phyloP scores from a whole-genome alignment of 2,888 invertebrate species.

The Drosophila yooni region DNA sequence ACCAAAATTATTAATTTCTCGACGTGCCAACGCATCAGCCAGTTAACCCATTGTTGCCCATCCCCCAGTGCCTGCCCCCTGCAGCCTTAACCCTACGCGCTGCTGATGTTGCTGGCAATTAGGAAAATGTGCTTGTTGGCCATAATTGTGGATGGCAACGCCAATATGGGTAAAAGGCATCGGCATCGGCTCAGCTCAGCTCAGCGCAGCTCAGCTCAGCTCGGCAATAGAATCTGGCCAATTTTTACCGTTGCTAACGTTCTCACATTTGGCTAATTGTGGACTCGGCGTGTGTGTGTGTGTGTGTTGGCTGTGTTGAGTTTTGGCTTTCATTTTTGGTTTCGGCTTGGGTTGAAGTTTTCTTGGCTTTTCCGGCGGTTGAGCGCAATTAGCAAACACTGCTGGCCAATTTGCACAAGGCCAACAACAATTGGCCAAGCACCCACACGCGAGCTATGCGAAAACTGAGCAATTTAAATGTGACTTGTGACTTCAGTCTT shows the following conservation, averaged over 20 bases:
- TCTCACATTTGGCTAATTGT: conserved; percentile 71
- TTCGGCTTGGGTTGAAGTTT: conserved; percentile 15
- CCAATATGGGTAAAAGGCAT: conserved; percentile 23
- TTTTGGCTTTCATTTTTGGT: not conserved
- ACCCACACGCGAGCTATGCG: conserved; percentile 25
- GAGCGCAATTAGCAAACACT: conserved; percentile 66
- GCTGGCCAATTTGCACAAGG: conserved; percentile 70
- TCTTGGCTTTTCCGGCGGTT: conserved; percentile 56
- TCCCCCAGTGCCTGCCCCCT: not conserved
- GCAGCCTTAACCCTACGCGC: not conserved
- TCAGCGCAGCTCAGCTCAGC: not conserved
- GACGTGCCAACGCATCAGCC: conserved; percentile 44
- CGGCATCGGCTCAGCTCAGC: conserved; percentile 5
- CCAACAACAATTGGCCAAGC: conserved; percentile 51
- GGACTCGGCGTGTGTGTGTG: conserved; percentile 9
- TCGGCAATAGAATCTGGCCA: conserved; percentile 26
- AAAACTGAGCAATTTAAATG: conserved; percentile 36
- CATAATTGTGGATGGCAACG: conserved; percentile 53
- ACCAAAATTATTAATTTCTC: conserved; percentile 70
- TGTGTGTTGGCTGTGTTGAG: not conserved
- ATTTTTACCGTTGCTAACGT: conserved; percentile 30
- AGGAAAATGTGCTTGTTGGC: conserved; percentile 72
- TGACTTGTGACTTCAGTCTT: conserved; percentile 8
- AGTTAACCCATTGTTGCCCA: conserved; percentile 47
- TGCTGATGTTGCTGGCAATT: conserved; percentile 50